A percentile compares a stretch with the other conserved stretches of the same genome.
Conservation (phyloP, 2,888 invertebrate genomes). For the Petrophora chlorosata region DNA sequence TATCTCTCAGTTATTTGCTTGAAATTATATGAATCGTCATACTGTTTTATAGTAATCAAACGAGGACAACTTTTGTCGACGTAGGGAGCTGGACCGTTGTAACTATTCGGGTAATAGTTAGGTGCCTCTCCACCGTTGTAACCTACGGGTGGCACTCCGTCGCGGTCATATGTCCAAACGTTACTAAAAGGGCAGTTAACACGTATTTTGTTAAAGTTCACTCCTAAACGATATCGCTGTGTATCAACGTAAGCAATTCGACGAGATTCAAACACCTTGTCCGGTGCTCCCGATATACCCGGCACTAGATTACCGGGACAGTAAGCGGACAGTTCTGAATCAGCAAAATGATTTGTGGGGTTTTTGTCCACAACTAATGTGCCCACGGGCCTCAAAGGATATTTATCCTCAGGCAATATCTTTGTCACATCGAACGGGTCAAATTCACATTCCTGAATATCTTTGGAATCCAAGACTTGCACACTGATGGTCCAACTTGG, state of each 20-base stretch:
- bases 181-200: conserved; percentile 91
- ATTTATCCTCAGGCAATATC: conserved; percentile 83
- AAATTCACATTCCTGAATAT: conserved; percentile 89
- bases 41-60: background rate
- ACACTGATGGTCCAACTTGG: conserved; percentile 82
- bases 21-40: background rate
- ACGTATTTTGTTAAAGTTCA: conserved; percentile 93
- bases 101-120: conserved; percentile 97
- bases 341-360: conserved; percentile 94
- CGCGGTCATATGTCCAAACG: conserved; percentile 90
- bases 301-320: conserved; percentile 93
- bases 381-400: conserved; percentile 91
- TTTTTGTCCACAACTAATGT: conserved; percentile 91
- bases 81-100: conserved; percentile 89
- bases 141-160: conserved; percentile 88
- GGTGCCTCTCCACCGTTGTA: conserved; percentile 92
- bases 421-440: conserved; percentile 97
- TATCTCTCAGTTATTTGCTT: background rate
- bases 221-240: conserved; percentile 91
- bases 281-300: conserved; percentile 93
- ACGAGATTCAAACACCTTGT: conserved; percentile 92
- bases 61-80: conserved; percentile 76
- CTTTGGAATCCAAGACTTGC: conserved; percentile 75
- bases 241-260: conserved; percentile 93
- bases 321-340: conserved; percentile 94